Evolutionary conservation across 1,140 invertebrate species (phyloP).

Genomic region (Eupeodes corollae): DNA sequence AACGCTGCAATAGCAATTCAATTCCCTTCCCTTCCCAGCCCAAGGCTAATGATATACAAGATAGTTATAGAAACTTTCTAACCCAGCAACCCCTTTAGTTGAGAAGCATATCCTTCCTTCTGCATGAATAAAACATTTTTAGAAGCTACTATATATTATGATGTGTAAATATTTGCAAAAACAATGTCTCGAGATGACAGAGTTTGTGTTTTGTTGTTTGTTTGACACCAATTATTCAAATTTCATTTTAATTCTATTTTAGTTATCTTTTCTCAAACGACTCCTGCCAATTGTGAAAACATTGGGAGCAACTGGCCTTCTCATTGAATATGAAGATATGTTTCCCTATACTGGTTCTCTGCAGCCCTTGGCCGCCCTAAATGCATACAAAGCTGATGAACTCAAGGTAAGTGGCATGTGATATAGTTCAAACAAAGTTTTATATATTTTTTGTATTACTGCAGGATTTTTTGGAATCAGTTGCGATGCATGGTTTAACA

Average conservation of each 20-base stretch:
- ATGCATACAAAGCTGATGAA: conserved; percentile 55
- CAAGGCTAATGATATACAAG: too few relatives aligned
- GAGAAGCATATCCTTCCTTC: too few relatives aligned
- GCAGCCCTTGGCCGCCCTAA: conserved; percentile 52
- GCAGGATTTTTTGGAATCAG: conserved; percentile 37
- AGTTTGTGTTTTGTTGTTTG: too few relatives aligned
- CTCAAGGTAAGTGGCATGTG: conserved; percentile 15
- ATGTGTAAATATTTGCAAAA: too few relatives aligned
- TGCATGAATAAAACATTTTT: neutral
- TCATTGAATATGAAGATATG: conserved; percentile 97
- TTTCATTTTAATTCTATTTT: neutral
- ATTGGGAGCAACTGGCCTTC: conserved; percentile 73
- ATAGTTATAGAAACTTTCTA: too few relatives aligned
- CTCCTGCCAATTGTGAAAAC: conserved; percentile 63
- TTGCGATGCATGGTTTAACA: conserved; percentile 49
- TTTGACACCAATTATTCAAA: neutral
- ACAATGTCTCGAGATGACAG: too few relatives aligned
- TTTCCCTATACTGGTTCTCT: conserved; percentile 77
- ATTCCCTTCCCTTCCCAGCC: too few relatives aligned
- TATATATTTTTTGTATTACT: neutral
- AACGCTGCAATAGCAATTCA: too few relatives aligned
- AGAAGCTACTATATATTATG: neutral
- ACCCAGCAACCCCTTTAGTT: neutral
- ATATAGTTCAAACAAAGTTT: neutral
- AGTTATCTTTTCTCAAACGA: conserved; percentile 44